Evolutionary conservation across 2,797 vertebrate species (phyloP).

Genomic region (Poeciliopsis presidionis): DNA sequence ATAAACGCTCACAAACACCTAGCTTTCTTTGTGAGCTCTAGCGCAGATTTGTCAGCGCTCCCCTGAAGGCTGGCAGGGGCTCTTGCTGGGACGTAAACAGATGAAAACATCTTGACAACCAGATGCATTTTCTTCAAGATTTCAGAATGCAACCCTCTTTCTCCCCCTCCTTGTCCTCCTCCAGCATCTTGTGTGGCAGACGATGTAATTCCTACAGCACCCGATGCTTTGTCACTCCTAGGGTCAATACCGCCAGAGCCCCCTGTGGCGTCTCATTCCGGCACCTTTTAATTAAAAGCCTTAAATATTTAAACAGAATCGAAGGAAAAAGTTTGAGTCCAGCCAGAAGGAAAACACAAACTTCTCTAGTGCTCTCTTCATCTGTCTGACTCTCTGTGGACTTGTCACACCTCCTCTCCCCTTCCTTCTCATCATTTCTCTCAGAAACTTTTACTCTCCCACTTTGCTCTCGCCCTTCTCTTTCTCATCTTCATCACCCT

Average conservation of each 20-base stretch:
- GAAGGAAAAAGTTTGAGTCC: slow-evolving; percentile 64
- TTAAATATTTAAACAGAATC: slow-evolving; percentile 79
- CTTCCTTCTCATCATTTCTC: slow-evolving; percentile 11
- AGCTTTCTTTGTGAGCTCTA: slow-evolving; percentile 38
- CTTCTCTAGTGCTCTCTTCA: slow-evolving; percentile 33
- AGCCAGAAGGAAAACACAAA: slow-evolving; percentile 43
- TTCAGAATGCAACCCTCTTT: neutral
- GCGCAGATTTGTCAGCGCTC: slow-evolving; percentile 35
- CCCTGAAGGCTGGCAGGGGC: slow-evolving; percentile 37
- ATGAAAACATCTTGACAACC: slow-evolving; percentile 56
- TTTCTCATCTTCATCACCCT: slow-evolving; percentile 40
- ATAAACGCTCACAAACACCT: slow-evolving; percentile 53
- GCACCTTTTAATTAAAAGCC: slow-evolving; percentile 76
- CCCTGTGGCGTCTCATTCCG: slow-evolving; percentile 60
- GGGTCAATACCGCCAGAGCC: slow-evolving; percentile 64
- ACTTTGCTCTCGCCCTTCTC: slow-evolving; percentile 38
- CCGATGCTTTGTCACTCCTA: slow-evolving; percentile 59
- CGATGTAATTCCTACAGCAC: slow-evolving; percentile 18
- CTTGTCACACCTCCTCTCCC: slow-evolving; percentile 8
- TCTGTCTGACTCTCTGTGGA: slow-evolving; percentile 31
- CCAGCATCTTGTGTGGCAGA: neutral
- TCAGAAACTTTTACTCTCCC: slow-evolving; percentile 19
- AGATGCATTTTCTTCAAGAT: slow-evolving; percentile 36
- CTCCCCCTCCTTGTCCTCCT: neutral
- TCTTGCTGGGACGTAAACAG: slow-evolving; percentile 49